Evolutionary conservation across 2,797 vertebrate genomes (phyloP).

Genomic region (Yasuhikotakia modesta): DNA sequence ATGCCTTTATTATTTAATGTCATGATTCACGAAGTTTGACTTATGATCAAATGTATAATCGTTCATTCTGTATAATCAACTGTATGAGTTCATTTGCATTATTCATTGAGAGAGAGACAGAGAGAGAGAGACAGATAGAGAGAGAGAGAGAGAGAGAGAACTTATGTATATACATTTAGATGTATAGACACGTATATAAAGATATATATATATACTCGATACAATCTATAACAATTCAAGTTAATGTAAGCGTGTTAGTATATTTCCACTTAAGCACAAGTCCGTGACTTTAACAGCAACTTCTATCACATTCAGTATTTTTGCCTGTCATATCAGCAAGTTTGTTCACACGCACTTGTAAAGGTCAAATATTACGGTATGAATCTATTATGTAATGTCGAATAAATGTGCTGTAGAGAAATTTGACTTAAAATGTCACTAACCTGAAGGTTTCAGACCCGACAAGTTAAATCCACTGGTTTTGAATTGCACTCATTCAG

Average conservation of each 20-base stretch:
- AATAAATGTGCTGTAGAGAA: neutral
- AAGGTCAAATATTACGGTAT: neutral
- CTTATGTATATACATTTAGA: too few species aligned
- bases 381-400: neutral
- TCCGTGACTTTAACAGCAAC: neutral
- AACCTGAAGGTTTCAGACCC: conserved; percentile 5
- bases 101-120: too few species aligned
- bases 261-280: conserved; percentile 17
- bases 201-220: too few species aligned
- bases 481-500: conserved; percentile 24
- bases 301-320: neutral
- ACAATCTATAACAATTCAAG: too few species aligned
- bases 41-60: too few species aligned
- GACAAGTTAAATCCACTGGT: conserved; percentile 6
- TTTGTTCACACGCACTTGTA: neutral
- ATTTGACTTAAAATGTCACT: neutral
- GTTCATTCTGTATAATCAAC: too few species aligned
- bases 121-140: too few species aligned
- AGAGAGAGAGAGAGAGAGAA: too few species aligned
- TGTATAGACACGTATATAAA: too few species aligned
- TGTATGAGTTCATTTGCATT: too few species aligned
- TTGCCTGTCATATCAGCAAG: neutral
- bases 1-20: too few species aligned
- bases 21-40: too few species aligned
- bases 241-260: conserved; percentile 4